Conservation (phyloP, 1,140 invertebrate species). For the Mylabris phalerata region DNA sequence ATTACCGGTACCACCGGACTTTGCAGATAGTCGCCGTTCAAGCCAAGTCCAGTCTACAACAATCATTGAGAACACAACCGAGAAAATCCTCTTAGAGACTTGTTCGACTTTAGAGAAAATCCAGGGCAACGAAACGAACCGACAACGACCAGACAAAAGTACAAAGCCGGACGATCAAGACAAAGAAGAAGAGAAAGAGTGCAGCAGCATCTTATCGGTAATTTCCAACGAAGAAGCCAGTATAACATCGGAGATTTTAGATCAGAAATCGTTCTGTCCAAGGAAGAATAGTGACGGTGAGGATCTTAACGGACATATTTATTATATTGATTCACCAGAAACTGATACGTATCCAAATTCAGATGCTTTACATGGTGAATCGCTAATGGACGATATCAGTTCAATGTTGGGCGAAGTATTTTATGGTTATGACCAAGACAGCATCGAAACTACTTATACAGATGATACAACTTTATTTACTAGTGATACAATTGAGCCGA, state of each 20-base stretch:
- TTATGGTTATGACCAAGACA: conserved; percentile 56
- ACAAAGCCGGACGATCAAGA: conserved; percentile 20
- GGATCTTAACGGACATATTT: conserved; percentile 53
- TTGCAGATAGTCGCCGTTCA: conserved; percentile 61
- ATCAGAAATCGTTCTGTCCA: conserved; percentile 45
- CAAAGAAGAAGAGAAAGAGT: conserved; percentile 40
- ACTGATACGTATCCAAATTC: conserved; percentile 62
- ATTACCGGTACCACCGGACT: conserved; percentile 66
- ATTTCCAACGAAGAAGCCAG: conserved; percentile 63
- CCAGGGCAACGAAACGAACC: conserved; percentile 26
- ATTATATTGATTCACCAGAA: conserved; percentile 75
- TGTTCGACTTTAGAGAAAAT: conserved; percentile 26
- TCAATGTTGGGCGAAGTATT: conserved; percentile 63
- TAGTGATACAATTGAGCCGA: conserved; percentile 49
- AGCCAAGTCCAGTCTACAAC: conserved; percentile 34
- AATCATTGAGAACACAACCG: conserved; percentile 15
- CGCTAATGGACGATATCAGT: conserved; percentile 67
- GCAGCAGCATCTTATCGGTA: conserved; percentile 53
- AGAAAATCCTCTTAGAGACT: conserved; percentile 31
- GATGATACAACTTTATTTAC: conserved; percentile 59
- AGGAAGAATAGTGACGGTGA: conserved; percentile 43
- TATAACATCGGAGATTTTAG: conserved; percentile 57
- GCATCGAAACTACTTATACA: conserved; percentile 52
- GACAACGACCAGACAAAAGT: conserved; percentile 21
- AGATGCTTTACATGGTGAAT: conserved; percentile 64